Conservation (phyloP, 1,140 invertebrate species). For the Phthorimaea operculella region DNA sequence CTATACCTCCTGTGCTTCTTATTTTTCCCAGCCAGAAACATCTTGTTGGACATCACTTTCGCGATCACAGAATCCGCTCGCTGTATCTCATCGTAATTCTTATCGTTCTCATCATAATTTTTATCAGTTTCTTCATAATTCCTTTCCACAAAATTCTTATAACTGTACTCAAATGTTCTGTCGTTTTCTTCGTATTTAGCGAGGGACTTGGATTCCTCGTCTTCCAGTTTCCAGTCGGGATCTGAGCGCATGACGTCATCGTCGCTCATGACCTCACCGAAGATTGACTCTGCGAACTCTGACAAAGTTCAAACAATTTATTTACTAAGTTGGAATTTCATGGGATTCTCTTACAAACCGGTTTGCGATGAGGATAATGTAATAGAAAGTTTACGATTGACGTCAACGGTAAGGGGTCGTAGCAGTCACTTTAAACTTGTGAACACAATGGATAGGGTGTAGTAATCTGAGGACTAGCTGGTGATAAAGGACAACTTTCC, state of each 20-base stretch:
- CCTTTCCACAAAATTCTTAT: neutral
- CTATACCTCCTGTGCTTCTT: conserved; percentile 30
- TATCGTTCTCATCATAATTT: neutral
- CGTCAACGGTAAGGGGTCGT: too few species aligned
- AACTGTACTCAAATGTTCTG: too few species aligned
- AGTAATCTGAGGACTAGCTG: too few species aligned
- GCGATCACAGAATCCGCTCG: conserved; percentile 43
- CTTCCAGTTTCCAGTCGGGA: neutral
- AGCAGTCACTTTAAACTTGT: too few species aligned
- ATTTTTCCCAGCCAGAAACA: conserved; percentile 36
- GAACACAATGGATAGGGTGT: too few species aligned
- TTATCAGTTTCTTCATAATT: neutral
- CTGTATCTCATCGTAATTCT: conserved; percentile 10
- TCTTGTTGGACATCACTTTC: conserved; percentile 43
- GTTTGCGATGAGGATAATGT: too few species aligned
- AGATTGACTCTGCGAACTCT: conserved; percentile 8
- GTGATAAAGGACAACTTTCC: too few species aligned
- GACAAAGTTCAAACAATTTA: too few species aligned
- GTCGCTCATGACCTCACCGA: conserved; percentile 17
- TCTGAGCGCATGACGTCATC: conserved; percentile 13
- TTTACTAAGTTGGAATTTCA: too few species aligned
- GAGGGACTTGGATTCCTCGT: neutral
- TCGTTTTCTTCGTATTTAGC: too few species aligned
- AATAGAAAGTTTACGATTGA: too few species aligned
- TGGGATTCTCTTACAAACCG: too few species aligned